A percentile compares a stretch with the other conserved stretches of the same genome.
phyloP scores from a whole-genome alignment of 2,888 invertebrate genomes.

The Hymenopus coronatus region DNA sequence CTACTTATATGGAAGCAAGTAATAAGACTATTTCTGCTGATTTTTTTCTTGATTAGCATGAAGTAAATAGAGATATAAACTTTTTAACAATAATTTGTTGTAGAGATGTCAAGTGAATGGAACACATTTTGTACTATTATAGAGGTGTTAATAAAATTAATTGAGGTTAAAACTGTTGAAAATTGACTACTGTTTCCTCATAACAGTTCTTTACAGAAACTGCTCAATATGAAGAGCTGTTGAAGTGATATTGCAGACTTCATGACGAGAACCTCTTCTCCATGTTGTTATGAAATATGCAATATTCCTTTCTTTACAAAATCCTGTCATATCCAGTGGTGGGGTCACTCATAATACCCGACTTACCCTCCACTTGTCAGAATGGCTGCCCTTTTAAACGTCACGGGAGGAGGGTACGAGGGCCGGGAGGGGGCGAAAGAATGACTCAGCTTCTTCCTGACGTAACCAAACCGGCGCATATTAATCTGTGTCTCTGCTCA shows the following conservation, averaged over 20 bases:
- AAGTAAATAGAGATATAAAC: no score
- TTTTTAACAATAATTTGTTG: no score
- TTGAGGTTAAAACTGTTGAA: no score
- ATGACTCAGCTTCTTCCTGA: slow-evolving; percentile 2
- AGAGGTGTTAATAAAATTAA: no score
- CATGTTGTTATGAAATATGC: not conserved
- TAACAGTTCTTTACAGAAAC: accelerated
- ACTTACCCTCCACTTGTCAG: not conserved
- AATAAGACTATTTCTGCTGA: no score
- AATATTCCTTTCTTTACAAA: not conserved
- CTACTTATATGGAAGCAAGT: no score
- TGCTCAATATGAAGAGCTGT: not conserved
- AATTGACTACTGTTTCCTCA: no score
- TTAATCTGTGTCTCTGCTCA: slow-evolving; percentile 22
- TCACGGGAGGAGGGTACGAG: not conserved
- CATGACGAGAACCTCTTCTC: not conserved
- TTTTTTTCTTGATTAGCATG: no score
- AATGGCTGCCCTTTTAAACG: slow-evolving; percentile 1
- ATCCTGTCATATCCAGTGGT: not conserved
- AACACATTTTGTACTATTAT: no score
- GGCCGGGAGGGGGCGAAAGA: slow-evolving; percentile 1
- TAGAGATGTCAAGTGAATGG: no score
- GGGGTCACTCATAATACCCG: not conserved
- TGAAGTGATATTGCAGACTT: not conserved
- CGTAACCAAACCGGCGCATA: slow-evolving; percentile 18